Conservation (phyloP, 2,888 invertebrate species). For the Lumbricus terrestris region DNA sequence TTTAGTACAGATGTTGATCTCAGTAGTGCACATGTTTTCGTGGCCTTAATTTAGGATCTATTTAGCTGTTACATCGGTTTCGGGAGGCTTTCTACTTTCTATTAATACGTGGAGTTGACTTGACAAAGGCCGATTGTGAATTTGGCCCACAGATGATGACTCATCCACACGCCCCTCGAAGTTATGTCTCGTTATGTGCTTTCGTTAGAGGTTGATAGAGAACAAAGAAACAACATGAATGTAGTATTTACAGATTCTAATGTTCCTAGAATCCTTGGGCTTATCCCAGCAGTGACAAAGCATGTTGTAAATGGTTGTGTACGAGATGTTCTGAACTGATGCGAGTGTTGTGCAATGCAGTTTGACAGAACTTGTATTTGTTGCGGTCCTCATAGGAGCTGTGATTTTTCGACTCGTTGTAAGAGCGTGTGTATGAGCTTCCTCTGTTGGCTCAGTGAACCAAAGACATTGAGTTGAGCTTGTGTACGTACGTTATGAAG, state of each 20-base stretch:
- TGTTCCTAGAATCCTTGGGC: background rate
- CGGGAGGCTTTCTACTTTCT: background rate
- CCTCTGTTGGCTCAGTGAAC: background rate
- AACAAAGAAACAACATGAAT: background rate
- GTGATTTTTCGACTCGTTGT: background rate
- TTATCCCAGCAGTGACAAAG: too few species aligned
- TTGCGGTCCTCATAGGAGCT: background rate
- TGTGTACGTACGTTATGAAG: background rate
- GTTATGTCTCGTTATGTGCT: background rate
- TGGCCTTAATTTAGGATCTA: background rate
- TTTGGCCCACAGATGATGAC: background rate
- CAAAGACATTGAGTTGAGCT: background rate
- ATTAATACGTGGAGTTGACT: background rate
- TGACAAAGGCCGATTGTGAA: background rate
- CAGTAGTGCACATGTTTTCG: background rate
- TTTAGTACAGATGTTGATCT: background rate
- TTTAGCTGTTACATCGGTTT: background rate
- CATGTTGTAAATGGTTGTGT: too few species aligned
- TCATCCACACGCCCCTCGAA: background rate
- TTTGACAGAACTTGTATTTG: too few species aligned
- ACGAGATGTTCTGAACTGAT: background rate
- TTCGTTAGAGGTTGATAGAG: background rate
- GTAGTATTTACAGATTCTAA: background rate
- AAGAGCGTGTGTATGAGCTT: background rate
- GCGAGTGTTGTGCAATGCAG: background rate